A percentile compares a stretch with the other conserved stretches of the same genome.
Evolutionary conservation across 2,888 invertebrate species (phyloP).

Genomic region (Drosophila barbarae): DNA sequence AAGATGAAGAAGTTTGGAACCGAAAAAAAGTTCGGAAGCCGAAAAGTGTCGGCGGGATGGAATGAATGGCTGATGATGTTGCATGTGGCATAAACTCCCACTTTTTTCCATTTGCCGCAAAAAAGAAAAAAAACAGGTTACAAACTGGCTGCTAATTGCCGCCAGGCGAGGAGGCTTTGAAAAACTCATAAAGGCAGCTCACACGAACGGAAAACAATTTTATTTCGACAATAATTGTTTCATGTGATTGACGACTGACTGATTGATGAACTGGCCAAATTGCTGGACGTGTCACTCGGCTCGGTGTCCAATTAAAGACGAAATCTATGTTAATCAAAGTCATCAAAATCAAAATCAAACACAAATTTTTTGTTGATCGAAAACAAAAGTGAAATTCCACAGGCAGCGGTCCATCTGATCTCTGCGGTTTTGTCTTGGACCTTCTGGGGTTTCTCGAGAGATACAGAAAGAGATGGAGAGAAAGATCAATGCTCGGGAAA

Average conservation of each 20-base stretch:
- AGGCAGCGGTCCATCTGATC: slow-evolving; percentile 33
- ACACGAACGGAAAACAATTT: slow-evolving; percentile 42
- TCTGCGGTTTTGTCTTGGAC: slow-evolving; percentile 29
- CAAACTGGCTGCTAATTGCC: slow-evolving; percentile 62
- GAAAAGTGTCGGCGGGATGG: slow-evolving; percentile 15
- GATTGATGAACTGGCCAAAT: slow-evolving; percentile 55
- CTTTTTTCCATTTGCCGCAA: slow-evolving; percentile 20
- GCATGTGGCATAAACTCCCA: slow-evolving; percentile 31
- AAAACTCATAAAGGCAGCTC: slow-evolving; percentile 51
- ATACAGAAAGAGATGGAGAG: slow-evolving; percentile 33
- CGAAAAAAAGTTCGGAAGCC: slow-evolving; percentile 21
- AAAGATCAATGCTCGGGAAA: slow-evolving; percentile 64
- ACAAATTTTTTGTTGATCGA: slow-evolving; percentile 12
- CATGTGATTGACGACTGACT: slow-evolving; percentile 33
- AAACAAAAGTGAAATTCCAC: slow-evolving; percentile 59
- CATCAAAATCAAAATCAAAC: slow-evolving; percentile 26
- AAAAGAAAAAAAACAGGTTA: slow-evolving; percentile 26
- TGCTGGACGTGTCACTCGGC: slow-evolving; percentile 31
- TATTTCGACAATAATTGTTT: slow-evolving; percentile 42
- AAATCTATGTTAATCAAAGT: slow-evolving; percentile 66
- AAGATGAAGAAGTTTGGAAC: slow-evolving; percentile 17
- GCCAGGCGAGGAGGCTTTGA: slow-evolving; percentile 40
- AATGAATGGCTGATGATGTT: slow-evolving; percentile 26
- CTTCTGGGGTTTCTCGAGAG: slow-evolving; percentile 54
- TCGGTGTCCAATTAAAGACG: slow-evolving; percentile 54